These are phyloP conservation scores for Pseudochaenichthys georgianus DNA, from an alignment of 2,797 vertebrate species.

Conservation along the genomic window DNA sequence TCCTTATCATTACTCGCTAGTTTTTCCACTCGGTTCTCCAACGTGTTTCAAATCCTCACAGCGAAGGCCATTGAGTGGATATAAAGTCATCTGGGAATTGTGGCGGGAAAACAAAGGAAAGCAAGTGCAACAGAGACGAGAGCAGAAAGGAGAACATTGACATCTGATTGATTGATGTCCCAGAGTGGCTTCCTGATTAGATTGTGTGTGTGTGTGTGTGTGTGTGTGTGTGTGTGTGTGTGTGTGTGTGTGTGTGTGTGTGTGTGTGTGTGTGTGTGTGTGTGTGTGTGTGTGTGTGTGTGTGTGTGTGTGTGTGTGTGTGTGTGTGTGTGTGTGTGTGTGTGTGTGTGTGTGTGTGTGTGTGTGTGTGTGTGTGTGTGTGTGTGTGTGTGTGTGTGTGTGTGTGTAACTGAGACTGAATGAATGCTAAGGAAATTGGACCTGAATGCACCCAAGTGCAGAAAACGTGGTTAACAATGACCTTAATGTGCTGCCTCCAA, in stretches of 20 bases:
- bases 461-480: constrained; percentile 53
- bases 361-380: no score
- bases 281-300: no score
- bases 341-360: no score
- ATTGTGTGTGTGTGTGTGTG: constrained; percentile 13
- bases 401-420: constrained; percentile 33
- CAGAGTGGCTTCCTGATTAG: constrained; percentile 35
- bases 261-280: no score
- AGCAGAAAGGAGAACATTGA: constrained; percentile 16
- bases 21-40: constrained; percentile 21
- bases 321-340: no score
- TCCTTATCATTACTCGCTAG: constrained; percentile 35
- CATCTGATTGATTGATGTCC: constrained; percentile 40
- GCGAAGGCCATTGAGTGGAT: constrained; percentile 20
- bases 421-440: constrained; percentile 41
- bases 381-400: no score
- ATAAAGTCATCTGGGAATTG: constrained; percentile 26
- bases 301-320: no score
- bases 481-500: constrained; percentile 49
- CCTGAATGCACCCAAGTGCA: constrained; percentile 45
- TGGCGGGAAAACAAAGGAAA: constrained; percentile 30
- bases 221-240: no score
- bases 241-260: no score
- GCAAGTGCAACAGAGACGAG: neutral
- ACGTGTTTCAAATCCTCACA: constrained; percentile 20